Conservation (phyloP, 2,113 vertebrate genomes). For the Oryzias melastigma region DNA sequence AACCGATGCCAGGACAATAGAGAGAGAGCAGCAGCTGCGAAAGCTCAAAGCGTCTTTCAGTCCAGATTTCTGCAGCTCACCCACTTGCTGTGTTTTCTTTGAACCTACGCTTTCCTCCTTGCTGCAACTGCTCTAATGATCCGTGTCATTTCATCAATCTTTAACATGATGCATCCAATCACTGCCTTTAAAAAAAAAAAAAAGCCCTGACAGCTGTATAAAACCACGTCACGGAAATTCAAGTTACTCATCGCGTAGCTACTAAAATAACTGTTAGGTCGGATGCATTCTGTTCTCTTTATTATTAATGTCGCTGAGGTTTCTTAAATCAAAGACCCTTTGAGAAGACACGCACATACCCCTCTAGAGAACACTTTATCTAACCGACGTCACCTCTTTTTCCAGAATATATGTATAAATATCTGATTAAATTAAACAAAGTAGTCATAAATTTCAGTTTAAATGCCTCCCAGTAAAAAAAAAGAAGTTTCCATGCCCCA, state of each 20-base stretch:
- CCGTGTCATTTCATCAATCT: constrained; percentile 39
- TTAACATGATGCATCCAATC: constrained; percentile 19
- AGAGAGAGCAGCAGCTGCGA: constrained; percentile 71
- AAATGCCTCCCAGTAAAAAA: constrained; percentile 18
- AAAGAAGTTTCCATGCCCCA: constrained; percentile 8
- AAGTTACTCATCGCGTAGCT: neutral
- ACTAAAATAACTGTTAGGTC: neutral
- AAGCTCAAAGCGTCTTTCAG: constrained; percentile 60
- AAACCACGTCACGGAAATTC: neutral
- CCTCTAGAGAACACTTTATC: constrained; percentile 17
- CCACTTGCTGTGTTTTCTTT: constrained; percentile 43
- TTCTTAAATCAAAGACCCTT: constrained; percentile 7
- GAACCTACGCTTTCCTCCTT: constrained; percentile 54
- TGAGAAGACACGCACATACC: neutral
- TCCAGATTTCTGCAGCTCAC: constrained; percentile 47
- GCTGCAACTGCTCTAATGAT: constrained; percentile 43
- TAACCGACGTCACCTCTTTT: constrained; percentile 13
- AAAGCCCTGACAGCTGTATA: neutral
- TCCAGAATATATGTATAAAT: too few relatives aligned
- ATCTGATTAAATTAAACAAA: too few relatives aligned
- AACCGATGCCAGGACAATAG: constrained; percentile 71
- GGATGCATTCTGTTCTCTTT: neutral
- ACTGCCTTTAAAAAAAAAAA: neutral
- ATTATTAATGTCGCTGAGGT: constrained; percentile 13
- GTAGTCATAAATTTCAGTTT: constrained; percentile 27